These are phyloP conservation scores for Drosophila kanapiae DNA, from an alignment of 1,140 invertebrate genomes.

Conservation along the genomic window DNA sequence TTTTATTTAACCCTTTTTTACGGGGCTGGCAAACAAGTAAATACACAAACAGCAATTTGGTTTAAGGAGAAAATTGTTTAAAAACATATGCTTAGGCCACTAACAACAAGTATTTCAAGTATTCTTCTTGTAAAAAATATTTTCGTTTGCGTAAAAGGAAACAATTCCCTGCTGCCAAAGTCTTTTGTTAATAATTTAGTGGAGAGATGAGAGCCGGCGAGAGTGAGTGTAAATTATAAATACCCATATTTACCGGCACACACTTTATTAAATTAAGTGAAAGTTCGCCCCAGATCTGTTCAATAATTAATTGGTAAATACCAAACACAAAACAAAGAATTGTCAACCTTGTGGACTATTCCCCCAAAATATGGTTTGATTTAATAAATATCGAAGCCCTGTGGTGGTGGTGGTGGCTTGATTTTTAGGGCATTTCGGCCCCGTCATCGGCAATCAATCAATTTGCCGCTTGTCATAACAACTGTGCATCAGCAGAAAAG, in stretches of 20 bases:
- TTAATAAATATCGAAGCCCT: slow-evolving; percentile 2
- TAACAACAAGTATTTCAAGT: background rate
- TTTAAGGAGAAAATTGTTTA: background rate
- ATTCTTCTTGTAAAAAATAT: no score
- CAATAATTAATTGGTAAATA: slow-evolving; percentile 1
- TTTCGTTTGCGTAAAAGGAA: background rate
- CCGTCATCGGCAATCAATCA: slow-evolving; percentile 50
- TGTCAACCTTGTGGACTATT: background rate
- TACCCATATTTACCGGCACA: background rate
- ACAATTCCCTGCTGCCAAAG: background rate
- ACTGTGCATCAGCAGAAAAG: slow-evolving; percentile 52
- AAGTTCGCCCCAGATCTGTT: background rate
- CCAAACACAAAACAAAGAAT: background rate
- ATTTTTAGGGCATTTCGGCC: slow-evolving; percentile 18
- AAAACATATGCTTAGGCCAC: background rate
- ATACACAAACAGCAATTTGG: background rate
- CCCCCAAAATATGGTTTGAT: slow-evolving; percentile 6
- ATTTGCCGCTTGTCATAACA: slow-evolving; percentile 48
- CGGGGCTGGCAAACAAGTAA: background rate
- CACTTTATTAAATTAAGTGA: slow-evolving; percentile 3
- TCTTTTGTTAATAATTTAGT: background rate
- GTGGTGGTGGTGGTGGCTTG: background rate
- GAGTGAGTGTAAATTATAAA: slow-evolving; percentile 1
- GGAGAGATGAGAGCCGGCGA: background rate
- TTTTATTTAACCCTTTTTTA: slow-evolving; percentile 1